These are phyloP conservation scores for Calcarius ornatus DNA, from an alignment of 2,113 vertebrate species.

Conservation along the genomic window DNA sequence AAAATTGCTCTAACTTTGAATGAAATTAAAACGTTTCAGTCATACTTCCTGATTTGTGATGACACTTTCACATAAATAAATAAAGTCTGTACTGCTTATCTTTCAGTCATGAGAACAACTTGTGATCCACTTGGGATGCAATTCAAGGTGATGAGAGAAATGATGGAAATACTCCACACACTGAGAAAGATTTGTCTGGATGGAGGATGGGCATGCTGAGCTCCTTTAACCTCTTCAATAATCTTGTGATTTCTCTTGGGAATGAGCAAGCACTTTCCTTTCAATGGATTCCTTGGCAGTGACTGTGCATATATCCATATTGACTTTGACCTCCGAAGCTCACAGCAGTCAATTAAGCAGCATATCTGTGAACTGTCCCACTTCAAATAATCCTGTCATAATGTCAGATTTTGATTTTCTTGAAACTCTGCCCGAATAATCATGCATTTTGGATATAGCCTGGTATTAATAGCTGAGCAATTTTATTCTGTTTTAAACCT, in stretches of 20 bases:
- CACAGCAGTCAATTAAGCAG: background rate
- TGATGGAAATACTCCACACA: background rate
- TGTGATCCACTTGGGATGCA: slow-evolving; percentile 23
- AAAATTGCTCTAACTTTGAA: slow-evolving; percentile 51
- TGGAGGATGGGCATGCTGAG: background rate
- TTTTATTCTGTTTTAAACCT: background rate
- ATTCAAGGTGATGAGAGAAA: slow-evolving; percentile 34
- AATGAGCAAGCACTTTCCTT: background rate
- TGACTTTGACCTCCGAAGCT: background rate
- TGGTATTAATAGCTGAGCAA: background rate
- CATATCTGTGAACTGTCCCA: background rate
- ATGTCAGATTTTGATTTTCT: background rate
- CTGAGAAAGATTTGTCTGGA: background rate
- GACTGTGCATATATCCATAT: background rate
- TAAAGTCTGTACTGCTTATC: background rate
- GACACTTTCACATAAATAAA: slow-evolving; percentile 15
- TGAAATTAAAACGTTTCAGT: slow-evolving; percentile 54
- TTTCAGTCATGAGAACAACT: slow-evolving; percentile 2
- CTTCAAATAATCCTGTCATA: background rate
- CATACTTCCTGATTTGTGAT: slow-evolving; percentile 7
- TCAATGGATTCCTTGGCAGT: slow-evolving; percentile 21
- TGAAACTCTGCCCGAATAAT: background rate
- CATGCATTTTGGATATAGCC: background rate
- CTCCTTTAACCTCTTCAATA: slow-evolving; percentile 30
- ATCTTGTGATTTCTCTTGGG: background rate